Conservation (phyloP, 2,888 invertebrate genomes). For the Synergus itoensis region DNA sequence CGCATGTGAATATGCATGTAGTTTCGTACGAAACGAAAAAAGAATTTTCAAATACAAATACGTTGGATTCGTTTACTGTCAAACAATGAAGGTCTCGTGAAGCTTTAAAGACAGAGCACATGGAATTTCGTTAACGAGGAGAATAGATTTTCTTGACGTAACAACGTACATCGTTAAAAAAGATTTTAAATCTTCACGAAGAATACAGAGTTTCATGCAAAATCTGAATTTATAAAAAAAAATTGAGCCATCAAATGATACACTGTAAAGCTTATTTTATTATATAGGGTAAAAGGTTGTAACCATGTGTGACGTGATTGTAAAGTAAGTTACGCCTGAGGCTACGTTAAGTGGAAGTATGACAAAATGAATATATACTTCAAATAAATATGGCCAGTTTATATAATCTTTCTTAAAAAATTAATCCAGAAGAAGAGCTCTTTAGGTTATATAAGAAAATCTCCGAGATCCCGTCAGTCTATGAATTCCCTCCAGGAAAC, state of each 20-base stretch:
- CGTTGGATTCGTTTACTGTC: constrained; percentile 3
- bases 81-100: constrained; percentile 19
- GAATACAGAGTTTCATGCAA: not conserved
- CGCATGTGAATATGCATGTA: not conserved
- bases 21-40: not conserved
- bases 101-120: constrained; percentile 3
- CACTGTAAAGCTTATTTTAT: not conserved
- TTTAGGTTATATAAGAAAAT: not conserved
- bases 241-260: not conserved
- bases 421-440: not conserved
- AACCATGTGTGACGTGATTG: not conserved
- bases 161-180: constrained; percentile 26
- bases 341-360: no score
- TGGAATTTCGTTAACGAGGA: constrained; percentile 23
- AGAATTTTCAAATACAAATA: constrained; percentile 9
- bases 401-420: no score
- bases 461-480: not conserved
- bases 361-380: no score
- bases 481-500: not conserved
- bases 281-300: not conserved
- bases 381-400: no score
- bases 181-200: constrained; percentile 14
- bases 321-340: no score
- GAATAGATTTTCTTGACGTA: constrained; percentile 25
- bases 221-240: not conserved